These are phyloP conservation scores for Pseudachorutes palmiensis DNA, from an alignment of 1,140 invertebrate species.

Conservation along the genomic window DNA sequence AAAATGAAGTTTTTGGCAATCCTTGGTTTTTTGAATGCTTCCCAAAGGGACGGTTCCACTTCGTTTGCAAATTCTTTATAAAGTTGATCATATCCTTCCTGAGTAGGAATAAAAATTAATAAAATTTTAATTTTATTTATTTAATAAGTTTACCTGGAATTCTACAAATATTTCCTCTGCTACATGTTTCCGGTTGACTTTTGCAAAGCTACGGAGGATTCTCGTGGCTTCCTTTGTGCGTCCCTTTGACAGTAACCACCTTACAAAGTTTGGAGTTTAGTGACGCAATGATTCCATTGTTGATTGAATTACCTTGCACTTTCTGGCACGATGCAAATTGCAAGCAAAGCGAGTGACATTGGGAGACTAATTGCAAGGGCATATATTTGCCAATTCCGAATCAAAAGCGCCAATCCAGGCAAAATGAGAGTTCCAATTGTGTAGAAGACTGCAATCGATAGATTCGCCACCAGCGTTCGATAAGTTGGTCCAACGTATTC, in stretches of 20 bases:
- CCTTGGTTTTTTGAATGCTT: constrained; percentile 65
- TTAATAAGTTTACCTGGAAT: constrained; percentile 52
- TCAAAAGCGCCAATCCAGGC: constrained; percentile 70
- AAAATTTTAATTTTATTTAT: not conserved
- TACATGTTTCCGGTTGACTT: constrained; percentile 65
- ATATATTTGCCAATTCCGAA: constrained; percentile 66
- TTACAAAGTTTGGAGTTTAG: constrained; percentile 37
- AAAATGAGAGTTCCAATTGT: constrained; percentile 65
- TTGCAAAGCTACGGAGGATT: constrained; percentile 69
- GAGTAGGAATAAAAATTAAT: not conserved
- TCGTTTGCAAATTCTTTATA: constrained; percentile 53
- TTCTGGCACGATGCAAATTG: constrained; percentile 69
- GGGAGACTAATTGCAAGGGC: constrained; percentile 65
- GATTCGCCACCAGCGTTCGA: constrained; percentile 77
- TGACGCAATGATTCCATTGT: no score
- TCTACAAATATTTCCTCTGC: constrained; percentile 60
- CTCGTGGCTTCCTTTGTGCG: constrained; percentile 63
- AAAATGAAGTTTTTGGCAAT: constrained; percentile 62
- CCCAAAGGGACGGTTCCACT: constrained; percentile 63
- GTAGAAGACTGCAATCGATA: constrained; percentile 82
- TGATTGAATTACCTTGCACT: constrained; percentile 60
- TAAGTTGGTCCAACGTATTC: constrained; percentile 81
- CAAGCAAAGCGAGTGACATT: constrained; percentile 56
- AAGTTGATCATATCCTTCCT: constrained; percentile 24
- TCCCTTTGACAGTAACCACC: constrained; percentile 74